Evolutionary conservation across 2,797 vertebrate species (phyloP).

Genomic region (Uromys caudimaculatus): DNA sequence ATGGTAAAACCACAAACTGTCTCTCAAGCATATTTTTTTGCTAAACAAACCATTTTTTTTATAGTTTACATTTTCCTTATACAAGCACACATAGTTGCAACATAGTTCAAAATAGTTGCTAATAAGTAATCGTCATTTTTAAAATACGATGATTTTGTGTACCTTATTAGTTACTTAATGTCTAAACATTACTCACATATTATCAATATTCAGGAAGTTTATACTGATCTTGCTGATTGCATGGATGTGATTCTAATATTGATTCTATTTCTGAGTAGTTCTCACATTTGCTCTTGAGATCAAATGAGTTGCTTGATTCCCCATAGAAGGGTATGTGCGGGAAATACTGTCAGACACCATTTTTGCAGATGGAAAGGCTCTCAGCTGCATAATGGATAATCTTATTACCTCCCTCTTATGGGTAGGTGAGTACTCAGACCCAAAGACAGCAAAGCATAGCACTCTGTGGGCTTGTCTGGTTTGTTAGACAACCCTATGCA

Average conservation of each 20-base stretch:
- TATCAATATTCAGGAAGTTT: background rate
- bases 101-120: conserved; percentile 36
- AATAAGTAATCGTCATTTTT: background rate
- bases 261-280: background rate
- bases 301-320: background rate
- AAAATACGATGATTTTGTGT: conserved; percentile 27
- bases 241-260: background rate
- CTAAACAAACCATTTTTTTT: background rate
- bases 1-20: background rate
- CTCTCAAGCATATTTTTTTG: background rate
- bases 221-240: background rate
- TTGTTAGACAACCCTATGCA: background rate
- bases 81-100: background rate
- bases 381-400: background rate
- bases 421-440: background rate
- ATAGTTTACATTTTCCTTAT: background rate
- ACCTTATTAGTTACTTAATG: background rate
- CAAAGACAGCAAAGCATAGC: background rate
- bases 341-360: background rate
- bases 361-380: background rate
- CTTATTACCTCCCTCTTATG: background rate
- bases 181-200: background rate
- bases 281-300: conserved; percentile 44
- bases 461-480: background rate
- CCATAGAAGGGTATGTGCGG: background rate